Conservation (phyloP, 2,888 invertebrate species). For the Brachypalpus laphriformis region DNA sequence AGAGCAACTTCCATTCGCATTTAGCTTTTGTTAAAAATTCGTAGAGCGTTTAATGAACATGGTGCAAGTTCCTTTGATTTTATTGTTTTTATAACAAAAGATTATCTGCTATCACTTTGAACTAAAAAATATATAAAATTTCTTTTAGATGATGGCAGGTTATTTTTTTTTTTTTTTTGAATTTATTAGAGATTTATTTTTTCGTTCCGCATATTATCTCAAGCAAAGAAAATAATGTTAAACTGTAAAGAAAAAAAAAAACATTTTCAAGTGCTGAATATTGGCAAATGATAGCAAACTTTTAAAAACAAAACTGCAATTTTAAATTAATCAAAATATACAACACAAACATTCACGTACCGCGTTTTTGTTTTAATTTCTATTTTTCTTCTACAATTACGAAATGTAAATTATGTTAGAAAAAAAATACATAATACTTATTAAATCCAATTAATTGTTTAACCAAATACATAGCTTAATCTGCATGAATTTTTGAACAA, state of each 20-base stretch:
- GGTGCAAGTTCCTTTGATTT: slow-evolving; percentile 39
- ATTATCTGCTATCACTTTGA: slow-evolving; percentile 27
- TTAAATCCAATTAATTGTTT: slow-evolving; percentile 65
- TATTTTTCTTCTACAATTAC: slow-evolving; percentile 36
- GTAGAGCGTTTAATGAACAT: slow-evolving; percentile 41
- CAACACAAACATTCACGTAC: slow-evolving; percentile 63
- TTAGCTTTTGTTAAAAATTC: slow-evolving; percentile 32
- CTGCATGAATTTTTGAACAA: slow-evolving; percentile 60
- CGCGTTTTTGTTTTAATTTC: slow-evolving; percentile 25
- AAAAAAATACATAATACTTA: slow-evolving; percentile 41
- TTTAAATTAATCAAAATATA: slow-evolving; percentile 43
- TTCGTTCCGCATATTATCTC: slow-evolving; percentile 12
- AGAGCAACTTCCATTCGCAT: slow-evolving; percentile 29
- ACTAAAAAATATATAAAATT: neutral
- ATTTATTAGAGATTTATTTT: neutral
- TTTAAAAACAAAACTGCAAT: slow-evolving; percentile 10
- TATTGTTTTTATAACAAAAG: slow-evolving; percentile 17
- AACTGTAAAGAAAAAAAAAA: slow-evolving; percentile 22
- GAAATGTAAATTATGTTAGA: slow-evolving; percentile 56
- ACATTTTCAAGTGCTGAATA: slow-evolving; percentile 71
- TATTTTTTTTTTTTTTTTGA: neutral
- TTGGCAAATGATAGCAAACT: slow-evolving; percentile 43
- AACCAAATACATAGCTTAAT: slow-evolving; percentile 63
- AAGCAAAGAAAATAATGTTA: slow-evolving; percentile 25
- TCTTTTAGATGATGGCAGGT: slow-evolving; percentile 9